phyloP scores from a whole-genome alignment of 2,113 vertebrate species.

The Oxyura jamaicensis region DNA sequence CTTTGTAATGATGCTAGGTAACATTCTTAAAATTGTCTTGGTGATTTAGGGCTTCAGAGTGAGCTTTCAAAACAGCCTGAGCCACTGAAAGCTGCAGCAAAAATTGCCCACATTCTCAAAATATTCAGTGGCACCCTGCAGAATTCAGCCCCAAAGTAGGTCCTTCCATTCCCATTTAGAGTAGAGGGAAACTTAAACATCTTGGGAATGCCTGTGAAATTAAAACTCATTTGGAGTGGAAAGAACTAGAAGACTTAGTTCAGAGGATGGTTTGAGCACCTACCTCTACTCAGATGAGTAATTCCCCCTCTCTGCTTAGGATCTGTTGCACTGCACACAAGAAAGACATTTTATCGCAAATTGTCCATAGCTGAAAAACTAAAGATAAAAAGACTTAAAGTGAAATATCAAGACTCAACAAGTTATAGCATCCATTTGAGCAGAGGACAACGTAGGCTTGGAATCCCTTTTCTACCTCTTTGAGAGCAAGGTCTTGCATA shows the following conservation, averaged over 20 bases:
- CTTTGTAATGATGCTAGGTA: not conserved
- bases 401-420: not conserved
- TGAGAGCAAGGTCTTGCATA: not conserved
- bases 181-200: not conserved
- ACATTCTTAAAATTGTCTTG: not conserved
- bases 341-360: not conserved
- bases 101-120: not conserved
- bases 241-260: not conserved
- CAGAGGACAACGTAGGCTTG: not conserved
- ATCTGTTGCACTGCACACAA: not conserved
- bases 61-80: not conserved
- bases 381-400: not conserved
- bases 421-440: not conserved
- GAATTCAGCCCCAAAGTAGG: not conserved
- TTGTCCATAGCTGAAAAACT: not conserved
- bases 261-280: accelerated
- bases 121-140: not conserved
- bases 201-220: not conserved
- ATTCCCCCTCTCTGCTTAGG: not conserved
- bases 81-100: not conserved
- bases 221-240: not conserved
- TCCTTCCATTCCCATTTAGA: not conserved
- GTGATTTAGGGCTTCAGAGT: not conserved
- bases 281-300: not conserved
- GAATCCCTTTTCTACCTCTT: not conserved